Conservation (phyloP, 2,113 vertebrate genomes). For the Corvus hawaiiensis region DNA sequence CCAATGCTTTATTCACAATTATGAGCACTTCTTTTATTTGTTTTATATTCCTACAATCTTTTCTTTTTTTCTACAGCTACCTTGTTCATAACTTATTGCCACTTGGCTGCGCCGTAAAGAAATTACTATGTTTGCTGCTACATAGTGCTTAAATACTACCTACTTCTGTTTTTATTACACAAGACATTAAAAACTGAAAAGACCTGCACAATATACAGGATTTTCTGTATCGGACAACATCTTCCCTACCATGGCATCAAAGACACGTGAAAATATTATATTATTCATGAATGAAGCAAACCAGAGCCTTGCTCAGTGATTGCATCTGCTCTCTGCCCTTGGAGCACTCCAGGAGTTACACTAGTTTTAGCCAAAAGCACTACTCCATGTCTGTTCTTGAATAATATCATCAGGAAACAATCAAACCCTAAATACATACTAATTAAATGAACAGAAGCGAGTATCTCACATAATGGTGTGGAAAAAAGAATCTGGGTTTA, state of each 20-base stretch:
- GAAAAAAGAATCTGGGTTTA: neutral
- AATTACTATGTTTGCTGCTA: neutral
- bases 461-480: neutral
- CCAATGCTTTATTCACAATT: neutral
- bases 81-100: neutral
- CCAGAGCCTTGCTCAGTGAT: neutral
- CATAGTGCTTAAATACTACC: neutral
- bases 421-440: neutral
- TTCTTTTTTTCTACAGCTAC: neutral
- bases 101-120: neutral
- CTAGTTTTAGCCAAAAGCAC: neutral
- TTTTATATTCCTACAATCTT: neutral
- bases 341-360: neutral
- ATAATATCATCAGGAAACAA: neutral
- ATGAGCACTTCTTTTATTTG: neutral
- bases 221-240: neutral
- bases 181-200: neutral
- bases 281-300: neutral
- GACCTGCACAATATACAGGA: neutral
- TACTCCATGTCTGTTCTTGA: neutral
- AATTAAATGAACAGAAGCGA: neutral
- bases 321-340: neutral
- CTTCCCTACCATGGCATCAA: neutral
- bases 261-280: neutral
- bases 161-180: neutral